These are phyloP conservation scores for Elachura formosa DNA, from an alignment of 2,113 vertebrate genomes.

Conservation along the genomic window DNA sequence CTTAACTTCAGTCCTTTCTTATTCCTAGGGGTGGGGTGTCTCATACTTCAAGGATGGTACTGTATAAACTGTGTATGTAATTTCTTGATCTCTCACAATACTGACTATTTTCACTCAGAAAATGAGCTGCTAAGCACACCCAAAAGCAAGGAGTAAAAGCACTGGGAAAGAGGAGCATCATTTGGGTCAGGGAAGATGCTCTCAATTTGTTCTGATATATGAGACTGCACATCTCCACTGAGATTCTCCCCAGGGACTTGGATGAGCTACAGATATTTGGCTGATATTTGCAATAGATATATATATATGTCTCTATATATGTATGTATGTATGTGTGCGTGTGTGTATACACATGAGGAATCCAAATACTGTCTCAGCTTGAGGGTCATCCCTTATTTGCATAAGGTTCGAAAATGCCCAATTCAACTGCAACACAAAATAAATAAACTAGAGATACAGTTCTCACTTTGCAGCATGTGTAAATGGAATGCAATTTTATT, in stretches of 20 bases:
- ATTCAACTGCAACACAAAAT: neutral
- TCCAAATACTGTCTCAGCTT: neutral
- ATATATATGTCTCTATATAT: accelerated
- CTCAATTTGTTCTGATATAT: neutral
- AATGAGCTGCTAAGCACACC: neutral
- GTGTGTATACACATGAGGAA: neutral
- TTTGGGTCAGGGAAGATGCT: neutral
- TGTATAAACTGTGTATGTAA: neutral
- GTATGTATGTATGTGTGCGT: accelerated
- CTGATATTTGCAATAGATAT: neutral
- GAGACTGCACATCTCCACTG: neutral
- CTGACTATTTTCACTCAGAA: neutral
- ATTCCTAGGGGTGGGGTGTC: neutral
- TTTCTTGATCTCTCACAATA: neutral
- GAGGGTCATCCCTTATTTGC: neutral
- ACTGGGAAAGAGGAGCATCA: neutral
- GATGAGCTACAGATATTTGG: neutral
- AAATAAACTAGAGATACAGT: neutral
- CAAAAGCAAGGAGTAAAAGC: neutral
- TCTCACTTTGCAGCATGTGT: neutral
- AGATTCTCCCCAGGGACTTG: neutral
- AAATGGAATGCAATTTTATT: constrained; percentile 45
- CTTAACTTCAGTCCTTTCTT: neutral
- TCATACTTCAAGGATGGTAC: neutral
- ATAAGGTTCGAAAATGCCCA: neutral